Percentiles rank a stretch among this genome's conserved stretches.
Evolutionary conservation across 2,888 invertebrate genomes (phyloP).

Genomic region (Phalangium opilio): DNA sequence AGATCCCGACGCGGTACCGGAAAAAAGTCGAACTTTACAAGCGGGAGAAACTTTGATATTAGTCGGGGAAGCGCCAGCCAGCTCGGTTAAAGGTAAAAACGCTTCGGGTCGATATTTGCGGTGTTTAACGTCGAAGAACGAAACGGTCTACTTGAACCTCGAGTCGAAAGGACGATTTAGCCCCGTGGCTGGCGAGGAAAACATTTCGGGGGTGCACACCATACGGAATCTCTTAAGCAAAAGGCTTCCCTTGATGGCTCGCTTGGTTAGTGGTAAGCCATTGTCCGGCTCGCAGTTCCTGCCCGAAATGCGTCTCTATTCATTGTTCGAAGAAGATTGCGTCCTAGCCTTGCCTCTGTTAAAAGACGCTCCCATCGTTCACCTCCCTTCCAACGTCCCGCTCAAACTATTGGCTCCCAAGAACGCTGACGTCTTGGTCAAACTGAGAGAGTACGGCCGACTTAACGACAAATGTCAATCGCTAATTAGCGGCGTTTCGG

Average conservation of each 20-base stretch:
- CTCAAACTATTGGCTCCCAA: conserved; percentile 65
- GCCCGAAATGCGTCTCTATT: conserved; percentile 64
- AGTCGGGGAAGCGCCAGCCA: conserved; percentile 34
- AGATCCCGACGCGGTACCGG: conserved; percentile 23
- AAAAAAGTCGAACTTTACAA: conserved; percentile 46
- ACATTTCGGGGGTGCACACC: conserved; percentile 86
- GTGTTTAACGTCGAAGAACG: conserved; percentile 69
- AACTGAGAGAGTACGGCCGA: conserved; percentile 16
- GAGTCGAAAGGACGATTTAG: conserved; percentile 84
- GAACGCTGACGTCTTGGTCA: conserved; percentile 35
- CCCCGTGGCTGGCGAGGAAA: conserved; percentile 77
- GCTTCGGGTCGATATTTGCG: conserved; percentile 45
- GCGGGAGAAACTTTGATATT: conserved; percentile 70
- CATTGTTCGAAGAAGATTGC: conserved; percentile 49
- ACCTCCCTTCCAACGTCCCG: conserved; percentile 69
- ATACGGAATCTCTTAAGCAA: conserved; percentile 78
- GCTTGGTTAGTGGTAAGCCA: conserved; percentile 75
- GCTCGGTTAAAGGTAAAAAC: conserved; percentile 1
- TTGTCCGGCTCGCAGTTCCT: conserved; percentile 52
- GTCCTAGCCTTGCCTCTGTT: conserved; percentile 68
- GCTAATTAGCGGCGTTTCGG: conserved; percentile 16
- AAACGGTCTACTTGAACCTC: conserved; percentile 61
- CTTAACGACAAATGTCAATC: conserved; percentile 18
- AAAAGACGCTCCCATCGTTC: conserved; percentile 52
- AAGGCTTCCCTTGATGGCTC: conserved; percentile 76